These are phyloP conservation scores for Barbus barbus DNA, from an alignment of 2,113 vertebrate species.

Conservation along the genomic window DNA sequence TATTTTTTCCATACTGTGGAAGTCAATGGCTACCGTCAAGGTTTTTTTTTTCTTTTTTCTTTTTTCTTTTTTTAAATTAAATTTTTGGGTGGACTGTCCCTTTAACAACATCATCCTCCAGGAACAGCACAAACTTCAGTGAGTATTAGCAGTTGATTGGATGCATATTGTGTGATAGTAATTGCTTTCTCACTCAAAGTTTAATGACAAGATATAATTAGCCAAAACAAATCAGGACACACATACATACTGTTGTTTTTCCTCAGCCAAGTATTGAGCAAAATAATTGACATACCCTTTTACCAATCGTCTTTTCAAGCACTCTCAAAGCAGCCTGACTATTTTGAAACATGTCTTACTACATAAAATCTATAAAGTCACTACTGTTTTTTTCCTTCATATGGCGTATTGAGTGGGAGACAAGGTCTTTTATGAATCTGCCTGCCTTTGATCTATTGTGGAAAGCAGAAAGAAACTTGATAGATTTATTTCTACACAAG, in stretches of 20 bases:
- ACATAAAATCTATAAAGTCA: neutral
- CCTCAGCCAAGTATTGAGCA: too few relatives aligned
- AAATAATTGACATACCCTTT: too few relatives aligned
- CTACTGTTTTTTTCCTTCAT: slow-evolving; percentile 2
- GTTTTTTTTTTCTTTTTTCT: too few relatives aligned
- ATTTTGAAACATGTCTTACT: neutral
- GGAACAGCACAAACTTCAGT: neutral
- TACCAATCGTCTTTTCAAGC: neutral
- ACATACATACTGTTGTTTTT: neutral
- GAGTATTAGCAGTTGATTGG: neutral
- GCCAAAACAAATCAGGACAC: neutral
- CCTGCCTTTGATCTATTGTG: slow-evolving; percentile 1
- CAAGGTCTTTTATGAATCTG: slow-evolving; percentile 25
- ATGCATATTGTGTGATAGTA: too few relatives aligned
- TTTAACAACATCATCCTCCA: neutral
- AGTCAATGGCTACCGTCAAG: too few relatives aligned
- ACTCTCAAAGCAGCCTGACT: neutral
- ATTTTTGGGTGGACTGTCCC: too few relatives aligned
- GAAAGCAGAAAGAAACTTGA: slow-evolving; percentile 25
- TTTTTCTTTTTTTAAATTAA: too few relatives aligned
- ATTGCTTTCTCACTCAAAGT: neutral
- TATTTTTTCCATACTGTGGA: too few relatives aligned
- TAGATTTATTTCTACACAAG: slow-evolving; percentile 36
- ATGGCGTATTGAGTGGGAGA: neutral
- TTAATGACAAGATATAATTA: neutral